Base-by-base conservation (phyloP, 2,888 invertebrate genomes). In the Drosophila paramelanica region DNA sequence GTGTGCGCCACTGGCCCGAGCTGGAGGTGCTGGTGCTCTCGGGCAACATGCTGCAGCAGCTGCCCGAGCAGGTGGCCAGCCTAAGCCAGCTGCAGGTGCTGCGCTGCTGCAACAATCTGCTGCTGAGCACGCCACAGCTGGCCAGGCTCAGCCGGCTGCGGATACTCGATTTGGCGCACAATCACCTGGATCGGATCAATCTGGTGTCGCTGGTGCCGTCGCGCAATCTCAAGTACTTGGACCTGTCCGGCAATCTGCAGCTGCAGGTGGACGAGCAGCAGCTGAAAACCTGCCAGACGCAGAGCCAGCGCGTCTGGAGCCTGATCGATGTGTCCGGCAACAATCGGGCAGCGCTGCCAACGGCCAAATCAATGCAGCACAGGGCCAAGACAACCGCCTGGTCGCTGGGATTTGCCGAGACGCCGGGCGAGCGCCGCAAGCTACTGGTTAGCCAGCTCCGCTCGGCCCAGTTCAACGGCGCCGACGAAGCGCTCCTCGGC, bases 341-440 rank as follows among this genome's bases (percentile, higher is more conserved):
- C 85, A 96, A 96, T 91, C 92, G 95, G 17, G 94, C 94, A 0
- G 94, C 95, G 65, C 89, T 96, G 58, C 96, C 96, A 1, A 94
- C 94, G 38, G 90, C 92, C 56, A 47, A 67, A 0, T 11, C 13
- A 13, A 36, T 36, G 11, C 36, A 36, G 36, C 31, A 43, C 13
- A 74, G 72, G 95, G 69, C 93, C 93, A 7, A 95, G 50, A 2
- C 95, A 64, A 93, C 94, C 3, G 96, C 96, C 4, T 97, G 97
- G 97, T 94, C 94, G 47, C 94, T 96, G 33, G 97, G 97, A 0
- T 97, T 97, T 92, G 96, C 97, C 0, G 97, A 97, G 93, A 96
- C 97, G 11, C 95, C 97, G 0, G 97, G 97, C 36, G 79, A 86
- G 7, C 94, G 94, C 57, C 94, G 96, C 74, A 95, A 95, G 83